Base-by-base conservation (phyloP, 2,113 vertebrate species). In the Python bivittatus region DNA sequence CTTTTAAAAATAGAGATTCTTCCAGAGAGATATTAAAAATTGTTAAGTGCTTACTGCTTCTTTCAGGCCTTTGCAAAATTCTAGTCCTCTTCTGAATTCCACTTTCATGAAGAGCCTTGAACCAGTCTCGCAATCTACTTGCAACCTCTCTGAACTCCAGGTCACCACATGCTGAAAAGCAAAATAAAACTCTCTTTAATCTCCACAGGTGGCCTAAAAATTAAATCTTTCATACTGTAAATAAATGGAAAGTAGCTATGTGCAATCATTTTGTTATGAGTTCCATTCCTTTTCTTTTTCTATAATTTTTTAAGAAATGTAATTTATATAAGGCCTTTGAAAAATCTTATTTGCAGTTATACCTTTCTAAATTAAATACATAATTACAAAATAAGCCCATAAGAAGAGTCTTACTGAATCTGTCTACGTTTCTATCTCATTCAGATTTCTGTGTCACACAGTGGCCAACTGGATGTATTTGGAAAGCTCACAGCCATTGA, bases 61-160 rank as follows among this genome's bases (percentile, higher is more conserved):
- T 98, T 95, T 99, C 98, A 15, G 98, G 98, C 92, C 98, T 98
- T 95, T 98, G 98, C 92, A 98, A 92, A 48, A 96, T 72, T 95
- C 98, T 98, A 4, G 97, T 96, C 96, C 98, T 98, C 97, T 98
- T 99, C 93, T 98, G 98, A 95, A 98, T 98, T 95, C 98, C 97
- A 5, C 98, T 98, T 97, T 99, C 99, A 22, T 99, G 98, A 91
- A 99, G 98, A 64, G 99, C 99, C 96, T 98, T 98, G 98, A 99
- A 99, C 99, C 99, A 99, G 92, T 99, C 99, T 95, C 98, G 98
- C 92, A 99, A 95, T 92, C 98, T 98, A 94, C 97, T 98, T 57
- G 98, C 99, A 94, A 98, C 98, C 94, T 99, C 98, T 92, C 98
- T 98, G 97, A 99, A 98, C 95, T 99, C 99, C 88, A 97, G 94